These are phyloP conservation scores for Lampris megalopsis DNA, from an alignment of 2,113 vertebrate species.

Conservation along the genomic window DNA sequence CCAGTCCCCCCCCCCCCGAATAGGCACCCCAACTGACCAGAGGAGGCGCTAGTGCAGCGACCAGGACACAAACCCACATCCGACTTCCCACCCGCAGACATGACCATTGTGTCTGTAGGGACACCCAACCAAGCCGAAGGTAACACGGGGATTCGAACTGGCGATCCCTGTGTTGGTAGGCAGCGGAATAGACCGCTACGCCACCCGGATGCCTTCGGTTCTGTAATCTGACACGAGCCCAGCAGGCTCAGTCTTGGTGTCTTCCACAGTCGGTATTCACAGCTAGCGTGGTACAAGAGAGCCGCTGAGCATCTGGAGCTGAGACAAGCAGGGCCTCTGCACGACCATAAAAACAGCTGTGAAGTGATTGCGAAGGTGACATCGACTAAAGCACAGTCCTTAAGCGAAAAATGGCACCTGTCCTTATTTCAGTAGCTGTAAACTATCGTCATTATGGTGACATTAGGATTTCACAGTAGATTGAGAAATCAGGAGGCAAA, in stretches of 20 bases:
- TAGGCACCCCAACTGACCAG: no score
- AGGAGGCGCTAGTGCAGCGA: no score
- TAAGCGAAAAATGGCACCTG: constrained; percentile 50
- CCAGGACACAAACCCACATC: no score
- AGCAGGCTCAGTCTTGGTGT: neutral
- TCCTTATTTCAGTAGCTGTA: constrained; percentile 15
- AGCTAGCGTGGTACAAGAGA: constrained; percentile 25
- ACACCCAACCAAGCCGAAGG: no score
- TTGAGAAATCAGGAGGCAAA: constrained; percentile 5
- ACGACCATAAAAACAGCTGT: constrained; percentile 52
- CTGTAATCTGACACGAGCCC: constrained; percentile 1
- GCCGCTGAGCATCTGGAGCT: constrained; percentile 51
- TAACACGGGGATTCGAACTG: no score
- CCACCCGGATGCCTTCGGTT: neutral
- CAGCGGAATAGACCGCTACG: no score
- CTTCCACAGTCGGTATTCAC: constrained; percentile 19
- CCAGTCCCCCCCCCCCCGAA: no score
- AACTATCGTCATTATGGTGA: constrained; percentile 23
- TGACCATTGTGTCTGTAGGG: no score
- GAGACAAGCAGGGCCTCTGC: constrained; percentile 13
- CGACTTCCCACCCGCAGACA: no score
- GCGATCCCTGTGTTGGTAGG: no score
- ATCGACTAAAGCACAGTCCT: constrained; percentile 24
- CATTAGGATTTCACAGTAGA: neutral
- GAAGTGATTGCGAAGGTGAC: constrained; percentile 48